Base-by-base conservation (phyloP, 2,113 vertebrate species). In the Abramis brama region DNA sequence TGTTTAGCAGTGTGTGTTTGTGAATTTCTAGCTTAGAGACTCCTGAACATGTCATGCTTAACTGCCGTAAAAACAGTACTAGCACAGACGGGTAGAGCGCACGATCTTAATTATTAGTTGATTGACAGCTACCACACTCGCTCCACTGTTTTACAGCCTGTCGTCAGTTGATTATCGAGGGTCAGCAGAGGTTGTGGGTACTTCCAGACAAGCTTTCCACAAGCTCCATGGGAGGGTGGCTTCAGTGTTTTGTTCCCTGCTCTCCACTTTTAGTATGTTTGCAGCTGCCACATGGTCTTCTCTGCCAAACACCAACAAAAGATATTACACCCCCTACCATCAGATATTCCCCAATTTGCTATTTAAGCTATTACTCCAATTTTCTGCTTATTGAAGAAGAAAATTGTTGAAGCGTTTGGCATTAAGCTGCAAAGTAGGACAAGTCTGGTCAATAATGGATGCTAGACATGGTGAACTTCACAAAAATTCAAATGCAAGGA, bases 201-300 rank as follows among this genome's bases (percentile, higher is more conserved):
- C 74, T 47, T 55, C 52, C 79, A 71, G 85, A 86, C 23, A 47
- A 82, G 85, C 88, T 85, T 79, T 86, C 70, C 30, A 25, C 60
- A 75, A 62, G 74, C 77, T 73, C 85, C 21, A 33, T 39, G 23
- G 82, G 71, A 75, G 64, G 82, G 27, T 79, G 19, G 79, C 68
- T 60, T 66, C 50, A 75, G 33, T 45, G 79, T 85, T 75, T 52
- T 81, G 47, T 55, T 74, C 73, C 74, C n/a, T 55, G 25, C 19
- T 76, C 75, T 62, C 79, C 64, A 80, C 71, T 39, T 45, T 83
- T 70, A 39, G 85, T 36, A 59, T 73, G 79, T 86, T 62, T 86
- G 57, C 84, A 85, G 73, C 87, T 88, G 87, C 39, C 77, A 71
- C 62, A 81, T 8, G 52, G 33, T 52, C 50, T 78, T 33, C 27